These are phyloP conservation scores for Lepisosteus oculatus DNA, from an alignment of 2,113 vertebrate species.

Conservation along the genomic window DNA sequence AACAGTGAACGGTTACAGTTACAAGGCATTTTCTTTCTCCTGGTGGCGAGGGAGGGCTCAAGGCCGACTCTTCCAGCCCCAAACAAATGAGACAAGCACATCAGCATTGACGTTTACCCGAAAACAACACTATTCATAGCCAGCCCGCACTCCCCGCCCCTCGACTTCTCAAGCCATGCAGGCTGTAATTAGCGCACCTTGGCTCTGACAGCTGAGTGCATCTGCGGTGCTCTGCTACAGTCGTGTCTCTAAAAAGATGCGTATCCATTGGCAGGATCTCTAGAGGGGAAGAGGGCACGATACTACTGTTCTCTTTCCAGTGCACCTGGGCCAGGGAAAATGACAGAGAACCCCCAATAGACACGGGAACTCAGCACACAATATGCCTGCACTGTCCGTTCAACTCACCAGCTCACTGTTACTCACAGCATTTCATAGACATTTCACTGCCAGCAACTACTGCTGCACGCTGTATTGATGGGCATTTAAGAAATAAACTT, in stretches of 20 bases:
- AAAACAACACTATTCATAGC: background rate
- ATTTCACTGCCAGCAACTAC: too few relatives aligned
- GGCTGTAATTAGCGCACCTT: constrained; percentile 19
- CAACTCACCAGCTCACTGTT: too few relatives aligned
- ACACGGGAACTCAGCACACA: too few relatives aligned
- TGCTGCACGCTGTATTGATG: too few relatives aligned
- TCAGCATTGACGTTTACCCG: background rate
- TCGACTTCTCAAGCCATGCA: background rate
- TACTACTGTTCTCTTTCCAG: too few relatives aligned
- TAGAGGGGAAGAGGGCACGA: background rate
- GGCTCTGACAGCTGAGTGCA: constrained; percentile 7
- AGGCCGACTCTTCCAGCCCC: background rate
- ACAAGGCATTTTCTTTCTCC: background rate
- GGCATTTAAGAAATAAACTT: too few relatives aligned
- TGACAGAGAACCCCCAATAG: too few relatives aligned
- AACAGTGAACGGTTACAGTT: background rate
- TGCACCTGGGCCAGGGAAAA: too few relatives aligned
- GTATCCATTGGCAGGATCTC: background rate
- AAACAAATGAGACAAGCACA: background rate
- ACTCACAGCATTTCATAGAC: too few relatives aligned
- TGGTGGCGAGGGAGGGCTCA: background rate
- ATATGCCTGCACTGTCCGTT: too few relatives aligned
- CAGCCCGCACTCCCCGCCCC: background rate
- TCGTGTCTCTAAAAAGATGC: constrained; percentile 9
- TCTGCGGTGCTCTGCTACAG: background rate